These are phyloP conservation scores for Drosophila nasuta DNA, from an alignment of 1,140 invertebrate genomes.

Conservation along the genomic window DNA sequence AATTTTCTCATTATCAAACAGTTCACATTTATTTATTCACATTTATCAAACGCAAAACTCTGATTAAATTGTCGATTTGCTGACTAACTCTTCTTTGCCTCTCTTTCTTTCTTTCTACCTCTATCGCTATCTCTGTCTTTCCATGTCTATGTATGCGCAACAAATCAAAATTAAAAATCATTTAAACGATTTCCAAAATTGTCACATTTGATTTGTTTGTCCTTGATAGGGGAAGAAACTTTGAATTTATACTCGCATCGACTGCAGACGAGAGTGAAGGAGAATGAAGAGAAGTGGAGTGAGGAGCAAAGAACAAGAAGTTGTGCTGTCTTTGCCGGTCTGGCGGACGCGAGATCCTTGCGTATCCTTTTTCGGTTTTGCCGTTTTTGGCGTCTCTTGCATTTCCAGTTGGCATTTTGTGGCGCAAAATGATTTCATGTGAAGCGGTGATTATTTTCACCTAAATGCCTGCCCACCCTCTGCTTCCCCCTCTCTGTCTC, in stretches of 20 bases:
- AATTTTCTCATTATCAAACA: no score
- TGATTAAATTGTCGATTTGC: constrained; percentile 19
- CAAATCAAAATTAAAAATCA: constrained; percentile 73
- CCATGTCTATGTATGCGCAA: constrained; percentile 13
- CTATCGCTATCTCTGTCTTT: neutral
- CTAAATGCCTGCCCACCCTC: constrained; percentile 40
- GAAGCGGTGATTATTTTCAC: constrained; percentile 84
- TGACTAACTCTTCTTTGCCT: neutral
- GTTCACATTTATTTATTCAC: neutral
- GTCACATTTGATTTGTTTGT: constrained; percentile 80
- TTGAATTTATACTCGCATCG: constrained; percentile 51
- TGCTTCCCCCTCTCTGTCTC: neutral
- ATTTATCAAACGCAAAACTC: constrained; percentile 10
- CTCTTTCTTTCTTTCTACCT: neutral
- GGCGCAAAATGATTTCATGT: constrained; percentile 83
- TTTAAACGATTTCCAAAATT: constrained; percentile 72
- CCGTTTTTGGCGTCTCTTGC: constrained; percentile 58
- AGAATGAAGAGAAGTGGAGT: neutral
- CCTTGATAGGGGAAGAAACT: constrained; percentile 64
- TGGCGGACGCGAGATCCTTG: constrained; percentile 36
- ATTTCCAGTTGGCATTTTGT: constrained; percentile 70
- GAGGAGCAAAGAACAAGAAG: neutral
- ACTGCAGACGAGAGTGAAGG: neutral
- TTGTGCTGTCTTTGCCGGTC: constrained; percentile 30
- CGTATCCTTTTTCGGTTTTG: constrained; percentile 40